phyloP scores from a whole-genome alignment of 2,797 vertebrate species.

The Enteromius thamalakanensis region DNA sequence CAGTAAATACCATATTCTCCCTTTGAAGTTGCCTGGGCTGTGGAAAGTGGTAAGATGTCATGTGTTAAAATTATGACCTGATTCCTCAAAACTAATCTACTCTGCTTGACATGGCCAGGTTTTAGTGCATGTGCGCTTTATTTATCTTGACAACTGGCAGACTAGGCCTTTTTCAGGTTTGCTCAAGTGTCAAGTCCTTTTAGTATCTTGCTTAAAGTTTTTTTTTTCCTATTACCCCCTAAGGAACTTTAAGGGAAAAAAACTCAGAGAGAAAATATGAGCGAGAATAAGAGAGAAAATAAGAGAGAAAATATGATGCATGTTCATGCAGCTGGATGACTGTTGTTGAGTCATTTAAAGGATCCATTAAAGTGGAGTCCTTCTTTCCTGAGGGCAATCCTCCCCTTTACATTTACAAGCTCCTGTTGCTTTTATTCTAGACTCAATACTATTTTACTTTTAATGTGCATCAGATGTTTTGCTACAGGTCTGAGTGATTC shows the following conservation, averaged over 20 bases:
- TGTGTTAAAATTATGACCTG: constrained; percentile 81
- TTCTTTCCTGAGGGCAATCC: constrained; percentile 72
- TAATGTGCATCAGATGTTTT: constrained; percentile 9
- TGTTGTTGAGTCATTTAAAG: constrained; percentile 76
- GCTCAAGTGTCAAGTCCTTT: constrained; percentile 68
- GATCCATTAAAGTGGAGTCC: constrained; percentile 77
- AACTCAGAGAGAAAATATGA: constrained; percentile 28
- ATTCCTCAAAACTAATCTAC: constrained; percentile 75
- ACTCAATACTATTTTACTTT: constrained; percentile 39
- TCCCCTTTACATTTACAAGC: constrained; percentile 70
- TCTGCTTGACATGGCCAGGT: constrained; percentile 67
- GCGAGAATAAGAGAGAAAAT: constrained; percentile 60
- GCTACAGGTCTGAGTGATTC: constrained; percentile 29
- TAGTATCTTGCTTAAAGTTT: constrained; percentile 61
- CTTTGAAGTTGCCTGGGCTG: constrained; percentile 80
- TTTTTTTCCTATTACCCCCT: neutral
- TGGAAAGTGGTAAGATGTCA: constrained; percentile 80
- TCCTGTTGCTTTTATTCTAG: constrained; percentile 66
- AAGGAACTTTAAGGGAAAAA: constrained; percentile 15
- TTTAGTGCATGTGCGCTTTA: constrained; percentile 73
- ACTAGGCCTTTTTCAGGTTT: constrained; percentile 58
- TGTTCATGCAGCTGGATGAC: constrained; percentile 72
- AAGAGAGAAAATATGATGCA: constrained; percentile 68
- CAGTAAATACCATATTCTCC: constrained; percentile 80
- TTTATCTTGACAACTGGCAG: constrained; percentile 75